phyloP scores from a whole-genome alignment of 2,113 vertebrate genomes.

The Hypocryptadius cinnamomeus region DNA sequence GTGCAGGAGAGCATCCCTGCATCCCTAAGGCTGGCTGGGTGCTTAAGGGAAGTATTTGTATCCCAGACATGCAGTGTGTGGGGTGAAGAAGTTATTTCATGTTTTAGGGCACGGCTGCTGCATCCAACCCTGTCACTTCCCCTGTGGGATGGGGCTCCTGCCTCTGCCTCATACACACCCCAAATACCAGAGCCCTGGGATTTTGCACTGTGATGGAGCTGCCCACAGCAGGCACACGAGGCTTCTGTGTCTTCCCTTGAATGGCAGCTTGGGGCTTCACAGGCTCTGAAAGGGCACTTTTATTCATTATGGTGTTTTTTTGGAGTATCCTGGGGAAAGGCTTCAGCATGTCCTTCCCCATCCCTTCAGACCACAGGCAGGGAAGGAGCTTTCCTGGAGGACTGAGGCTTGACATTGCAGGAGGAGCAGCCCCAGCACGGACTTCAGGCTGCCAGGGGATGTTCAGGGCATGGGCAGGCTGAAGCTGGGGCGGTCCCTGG shows the following conservation, averaged over 20 bases:
- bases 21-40: rapidly evolving
- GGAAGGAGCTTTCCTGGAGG: neutral
- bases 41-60: neutral
- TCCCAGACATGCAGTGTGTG: neutral
- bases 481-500: neutral
- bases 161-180: neutral
- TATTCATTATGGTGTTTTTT: neutral
- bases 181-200: rapidly evolving
- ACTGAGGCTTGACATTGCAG: neutral
- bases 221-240: neutral
- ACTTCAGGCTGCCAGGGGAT: neutral
- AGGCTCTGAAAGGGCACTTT: neutral
- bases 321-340: neutral
- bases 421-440: neutral
- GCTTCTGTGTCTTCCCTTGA: neutral
- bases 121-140: neutral
- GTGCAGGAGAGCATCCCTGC: neutral
- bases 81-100: neutral
- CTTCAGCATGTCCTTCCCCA: neutral
- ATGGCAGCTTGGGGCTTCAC: neutral
- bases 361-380: rapidly evolving
- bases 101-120: neutral
- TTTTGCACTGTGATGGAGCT: rapidly evolving
- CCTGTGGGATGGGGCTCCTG: rapidly evolving
- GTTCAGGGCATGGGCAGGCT: neutral